phyloP scores from a whole-genome alignment of 2,797 vertebrate species.

The Diglossa cyanea region DNA sequence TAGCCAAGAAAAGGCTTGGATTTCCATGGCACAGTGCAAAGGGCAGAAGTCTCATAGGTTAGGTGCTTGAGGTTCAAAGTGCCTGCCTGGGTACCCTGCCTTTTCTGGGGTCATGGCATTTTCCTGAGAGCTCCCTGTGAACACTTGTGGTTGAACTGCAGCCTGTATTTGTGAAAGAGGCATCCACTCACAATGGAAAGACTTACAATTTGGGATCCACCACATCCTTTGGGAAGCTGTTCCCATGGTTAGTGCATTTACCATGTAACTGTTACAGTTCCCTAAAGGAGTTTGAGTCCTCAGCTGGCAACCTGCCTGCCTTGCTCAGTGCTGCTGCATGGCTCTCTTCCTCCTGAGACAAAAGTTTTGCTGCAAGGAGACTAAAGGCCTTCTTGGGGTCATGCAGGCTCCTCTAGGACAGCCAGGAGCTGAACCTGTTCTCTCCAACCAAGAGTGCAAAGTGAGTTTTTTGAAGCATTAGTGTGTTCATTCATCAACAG shows the following conservation, averaged over 20 bases:
- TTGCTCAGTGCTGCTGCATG: neutral
- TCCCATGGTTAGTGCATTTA: slow-evolving; percentile 39
- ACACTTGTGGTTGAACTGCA: neutral
- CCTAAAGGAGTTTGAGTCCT: slow-evolving; percentile 23
- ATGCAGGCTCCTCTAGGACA: neutral
- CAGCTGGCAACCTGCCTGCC: slow-evolving; percentile 24
- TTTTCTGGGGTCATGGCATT: fast-evolving
- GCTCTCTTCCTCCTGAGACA: neutral
- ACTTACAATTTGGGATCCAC: slow-evolving; percentile 38
- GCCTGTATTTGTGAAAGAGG: neutral
- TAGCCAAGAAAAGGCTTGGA: neutral
- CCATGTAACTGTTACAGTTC: neutral
- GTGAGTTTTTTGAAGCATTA: neutral
- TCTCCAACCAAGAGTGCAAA: neutral
- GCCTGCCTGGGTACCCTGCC: neutral
- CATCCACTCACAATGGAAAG: slow-evolving; percentile 4
- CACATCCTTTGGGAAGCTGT: slow-evolving; percentile 59
- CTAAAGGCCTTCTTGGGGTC: neutral
- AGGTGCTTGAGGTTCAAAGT: neutral
- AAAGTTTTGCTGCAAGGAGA: neutral
- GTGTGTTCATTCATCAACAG: neutral
- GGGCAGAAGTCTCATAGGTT: neutral
- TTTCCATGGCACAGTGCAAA: neutral
- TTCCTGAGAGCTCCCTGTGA: neutral
- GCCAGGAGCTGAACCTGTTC: neutral